Base-by-base conservation (phyloP, 2,797 vertebrate genomes). In the Streptopelia turtur region DNA sequence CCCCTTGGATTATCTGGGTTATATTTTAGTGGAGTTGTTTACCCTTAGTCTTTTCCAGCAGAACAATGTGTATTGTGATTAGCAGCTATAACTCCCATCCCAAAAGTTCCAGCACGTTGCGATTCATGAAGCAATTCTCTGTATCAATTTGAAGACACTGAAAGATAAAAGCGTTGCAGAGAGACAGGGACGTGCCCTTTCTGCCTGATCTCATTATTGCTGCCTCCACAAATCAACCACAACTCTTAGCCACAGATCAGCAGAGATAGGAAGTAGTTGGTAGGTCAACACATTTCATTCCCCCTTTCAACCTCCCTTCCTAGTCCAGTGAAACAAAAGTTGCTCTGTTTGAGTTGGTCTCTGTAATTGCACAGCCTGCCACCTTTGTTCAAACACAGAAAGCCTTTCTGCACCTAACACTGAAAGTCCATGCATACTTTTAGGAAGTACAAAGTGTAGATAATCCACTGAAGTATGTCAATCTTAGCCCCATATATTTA, bases 381-480 rank as follows among this genome's bases (percentile, higher is more conserved):
- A 91, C 57, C 78, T 93, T 93, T 95, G 94, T 96, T 95, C 91
- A 91, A 93, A 82, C 90, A 96, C 33, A 87, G 90, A 88, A 77
- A 77, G 66, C 89, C 76, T 89, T 93, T 95, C 94, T 93, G 94
- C 60, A 18, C 47, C 81, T 87, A 82, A 33, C 20, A 43, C 57
- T 57, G 52, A 21, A 56, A 63, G 94, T 22, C 89, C 61, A 83
- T 87, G 88, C 81, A 69, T 83, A 50, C 80, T 92, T 87, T 91
- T 93, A 89, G 89, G 89, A 94, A 94, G 78, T 88, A 93, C 77
- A 74, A 93, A 90, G 91, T 91, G 83, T 24, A 72, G 93, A 91
- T 95, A 96, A 96, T 90, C 95, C 85, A 95, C 92, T 85, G 83
- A 94, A 95, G 81, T 84, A 93, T 89, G 91, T 61, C 90, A 63